Percentiles rank a stretch among this genome's conserved stretches.
These are phyloP conservation scores for Peromyscus melanophrys DNA, from an alignment of 2,797 vertebrate species.

Conservation along the genomic window DNA sequence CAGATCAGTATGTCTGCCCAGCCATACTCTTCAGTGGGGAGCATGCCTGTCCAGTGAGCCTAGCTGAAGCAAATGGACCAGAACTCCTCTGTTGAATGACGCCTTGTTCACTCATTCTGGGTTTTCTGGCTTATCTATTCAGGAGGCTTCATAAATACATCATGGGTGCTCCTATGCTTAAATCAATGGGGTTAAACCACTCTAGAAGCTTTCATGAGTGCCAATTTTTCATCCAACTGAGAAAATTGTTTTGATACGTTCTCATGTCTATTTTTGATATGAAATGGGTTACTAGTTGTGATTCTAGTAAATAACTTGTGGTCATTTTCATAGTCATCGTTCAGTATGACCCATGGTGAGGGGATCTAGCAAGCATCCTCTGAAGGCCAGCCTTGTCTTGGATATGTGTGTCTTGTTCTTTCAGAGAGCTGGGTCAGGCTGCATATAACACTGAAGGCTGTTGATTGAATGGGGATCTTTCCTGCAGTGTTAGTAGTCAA, in stretches of 20 bases:
- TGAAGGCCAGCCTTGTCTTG: not conserved
- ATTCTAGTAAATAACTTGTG: constrained; percentile 5
- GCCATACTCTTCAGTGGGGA: not conserved
- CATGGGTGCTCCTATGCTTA: not conserved
- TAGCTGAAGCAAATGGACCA: not conserved
- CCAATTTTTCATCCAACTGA: constrained; percentile 32
- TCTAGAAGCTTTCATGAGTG: not conserved
- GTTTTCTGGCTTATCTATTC: not conserved
- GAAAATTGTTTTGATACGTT: constrained; percentile 17
- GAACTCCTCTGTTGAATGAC: not conserved
- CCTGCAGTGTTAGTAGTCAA: not conserved
- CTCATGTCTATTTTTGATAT: not conserved
- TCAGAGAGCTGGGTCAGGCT: not conserved
- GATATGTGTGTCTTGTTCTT: not conserved
- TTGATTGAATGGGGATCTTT: not conserved
- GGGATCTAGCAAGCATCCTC: not conserved
- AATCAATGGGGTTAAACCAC: not conserved
- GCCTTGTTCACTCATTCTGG: not conserved
- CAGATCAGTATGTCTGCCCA: not conserved
- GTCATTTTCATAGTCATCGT: constrained; percentile 51
- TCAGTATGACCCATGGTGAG: not conserved
- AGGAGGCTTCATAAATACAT: not conserved
- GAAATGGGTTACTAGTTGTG: not conserved
- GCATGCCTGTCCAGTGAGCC: not conserved
- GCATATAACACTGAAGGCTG: not conserved